Conservation (phyloP, 2,797 vertebrate species). For the Nannoperca australis region DNA sequence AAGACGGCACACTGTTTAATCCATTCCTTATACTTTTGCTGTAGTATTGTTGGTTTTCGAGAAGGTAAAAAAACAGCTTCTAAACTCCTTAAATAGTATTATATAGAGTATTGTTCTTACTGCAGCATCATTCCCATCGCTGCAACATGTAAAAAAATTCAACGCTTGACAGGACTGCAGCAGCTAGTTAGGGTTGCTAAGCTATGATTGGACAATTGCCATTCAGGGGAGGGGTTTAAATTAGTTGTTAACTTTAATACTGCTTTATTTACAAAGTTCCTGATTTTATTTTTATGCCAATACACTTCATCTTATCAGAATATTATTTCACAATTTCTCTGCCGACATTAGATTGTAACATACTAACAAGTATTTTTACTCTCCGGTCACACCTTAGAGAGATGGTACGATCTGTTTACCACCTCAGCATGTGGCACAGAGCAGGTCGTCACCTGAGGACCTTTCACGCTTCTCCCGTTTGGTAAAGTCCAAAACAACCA, state of each 20-base stretch:
- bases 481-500: constrained; percentile 79
- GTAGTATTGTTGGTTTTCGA: no score
- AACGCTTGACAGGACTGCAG: background rate
- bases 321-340: background rate
- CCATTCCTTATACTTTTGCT: no score
- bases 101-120: no score
- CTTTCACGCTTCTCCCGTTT: constrained; percentile 88
- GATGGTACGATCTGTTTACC: constrained; percentile 84
- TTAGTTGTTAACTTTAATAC: background rate
- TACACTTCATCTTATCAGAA: background rate
- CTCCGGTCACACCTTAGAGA: constrained; percentile 71
- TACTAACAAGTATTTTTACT: constrained; percentile 36
- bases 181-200: background rate
- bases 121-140: no score
- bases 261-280: background rate
- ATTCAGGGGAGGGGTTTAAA: no score
- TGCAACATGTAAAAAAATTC: no score
- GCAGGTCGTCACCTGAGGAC: constrained; percentile 88
- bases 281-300: background rate
- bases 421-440: constrained; percentile 84
- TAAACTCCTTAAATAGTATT: no score
- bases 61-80: no score
- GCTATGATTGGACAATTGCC: background rate
- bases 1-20: no score
- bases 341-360: background rate